Evolutionary conservation across 2,888 invertebrate species (phyloP).

Genomic region (Chouioia cunea): DNA sequence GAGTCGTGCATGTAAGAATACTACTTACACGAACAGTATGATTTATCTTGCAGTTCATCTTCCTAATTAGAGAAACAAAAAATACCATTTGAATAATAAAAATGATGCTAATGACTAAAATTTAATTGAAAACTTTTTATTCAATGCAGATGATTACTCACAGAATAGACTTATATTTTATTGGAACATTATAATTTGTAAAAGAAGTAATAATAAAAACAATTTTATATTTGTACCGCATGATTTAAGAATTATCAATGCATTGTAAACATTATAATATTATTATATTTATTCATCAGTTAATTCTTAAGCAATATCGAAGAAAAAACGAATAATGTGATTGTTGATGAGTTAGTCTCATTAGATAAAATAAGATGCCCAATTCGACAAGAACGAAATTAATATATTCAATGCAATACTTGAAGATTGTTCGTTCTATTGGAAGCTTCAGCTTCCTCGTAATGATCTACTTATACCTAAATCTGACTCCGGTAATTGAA

Average conservation of each 20-base stretch:
- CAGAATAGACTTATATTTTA: no score
- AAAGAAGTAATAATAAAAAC: no score
- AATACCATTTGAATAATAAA: no score
- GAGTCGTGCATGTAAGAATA: conserved; percentile 66
- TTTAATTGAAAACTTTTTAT: no score
- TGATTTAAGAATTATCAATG: no score
- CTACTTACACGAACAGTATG: conserved; percentile 59
- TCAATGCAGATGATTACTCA: no score
- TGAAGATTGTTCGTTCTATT: conserved; percentile 6
- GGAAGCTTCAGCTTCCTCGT: conserved; percentile 23
- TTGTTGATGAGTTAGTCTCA: conserved; percentile 15
- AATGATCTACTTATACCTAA: conserved; percentile 45
- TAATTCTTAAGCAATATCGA: no score
- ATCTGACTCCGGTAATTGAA: conserved; percentile 41
- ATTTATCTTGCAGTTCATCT: conserved; percentile 42
- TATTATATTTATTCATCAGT: no score
- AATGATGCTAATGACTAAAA: no score
- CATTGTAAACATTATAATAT: no score
- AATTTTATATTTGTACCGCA: no score
- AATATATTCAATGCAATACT: conserved; percentile 41
- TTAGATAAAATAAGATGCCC: conserved; percentile 31
- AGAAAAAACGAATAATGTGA: not conserved
- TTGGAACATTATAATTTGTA: no score
- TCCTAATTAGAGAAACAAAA: not conserved
- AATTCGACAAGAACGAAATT: conserved; percentile 33